These are phyloP conservation scores for Trichogramma pretiosum DNA, from an alignment of 1,140 invertebrate species.

Conservation along the genomic window DNA sequence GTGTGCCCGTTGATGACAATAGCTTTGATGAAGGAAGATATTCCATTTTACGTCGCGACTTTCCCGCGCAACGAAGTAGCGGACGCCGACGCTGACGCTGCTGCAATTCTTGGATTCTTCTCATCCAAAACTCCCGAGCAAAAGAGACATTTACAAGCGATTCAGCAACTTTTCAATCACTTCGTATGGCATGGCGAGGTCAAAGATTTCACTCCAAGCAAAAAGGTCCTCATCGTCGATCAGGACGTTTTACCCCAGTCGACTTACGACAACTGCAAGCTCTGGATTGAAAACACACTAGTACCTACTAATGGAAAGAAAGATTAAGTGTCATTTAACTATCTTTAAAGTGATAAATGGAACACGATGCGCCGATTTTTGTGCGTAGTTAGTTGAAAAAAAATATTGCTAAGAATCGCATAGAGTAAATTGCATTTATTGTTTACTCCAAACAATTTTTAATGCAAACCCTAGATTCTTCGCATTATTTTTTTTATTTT, in stretches of 20 bases:
- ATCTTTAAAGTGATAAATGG: background rate
- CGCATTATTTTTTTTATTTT: no score
- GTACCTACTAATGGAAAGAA: conserved; percentile 60
- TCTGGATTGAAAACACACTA: conserved; percentile 60
- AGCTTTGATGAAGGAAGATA: conserved; percentile 49
- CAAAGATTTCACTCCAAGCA: conserved; percentile 44
- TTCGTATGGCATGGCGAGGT: conserved; percentile 66
- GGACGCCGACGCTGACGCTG: conserved; percentile 59
- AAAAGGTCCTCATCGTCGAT: conserved; percentile 54
- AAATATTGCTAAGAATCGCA: background rate
- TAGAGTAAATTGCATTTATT: no score
- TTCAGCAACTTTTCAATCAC: conserved; percentile 73
- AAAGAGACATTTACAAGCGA: conserved; percentile 62
- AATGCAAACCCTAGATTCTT: no score
- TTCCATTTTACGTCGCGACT: conserved; percentile 66
- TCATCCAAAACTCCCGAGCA: conserved; percentile 61
- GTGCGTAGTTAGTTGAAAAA: background rate
- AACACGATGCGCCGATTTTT: background rate
- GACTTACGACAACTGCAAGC: conserved; percentile 62
- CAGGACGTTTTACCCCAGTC: conserved; percentile 55
- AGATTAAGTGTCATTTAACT: conserved; percentile 45
- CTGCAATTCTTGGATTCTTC: conserved; percentile 69
- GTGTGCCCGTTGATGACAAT: conserved; percentile 66
- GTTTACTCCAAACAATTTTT: no score
- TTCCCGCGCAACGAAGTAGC: conserved; percentile 51